Conservation (phyloP, 2,113 vertebrate species). For the Ciconia boyciana region DNA sequence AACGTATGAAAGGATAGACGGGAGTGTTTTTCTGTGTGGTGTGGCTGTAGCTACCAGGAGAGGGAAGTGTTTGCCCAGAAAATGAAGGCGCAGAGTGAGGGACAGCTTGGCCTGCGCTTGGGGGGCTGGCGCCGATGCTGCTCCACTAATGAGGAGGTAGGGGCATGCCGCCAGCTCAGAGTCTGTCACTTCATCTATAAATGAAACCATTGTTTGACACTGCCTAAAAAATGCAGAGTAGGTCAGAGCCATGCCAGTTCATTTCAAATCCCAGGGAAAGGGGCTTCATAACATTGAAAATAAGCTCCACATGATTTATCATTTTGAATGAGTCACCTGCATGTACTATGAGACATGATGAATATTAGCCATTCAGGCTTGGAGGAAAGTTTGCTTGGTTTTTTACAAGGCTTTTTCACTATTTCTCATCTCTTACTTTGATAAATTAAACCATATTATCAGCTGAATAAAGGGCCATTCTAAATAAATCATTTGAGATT, state of each 20-base stretch:
- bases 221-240: neutral
- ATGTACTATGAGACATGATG: neutral
- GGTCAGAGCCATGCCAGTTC: neutral
- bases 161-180: neutral
- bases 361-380: neutral
- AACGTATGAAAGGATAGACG: neutral
- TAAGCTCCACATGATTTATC: neutral
- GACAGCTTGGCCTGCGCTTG: accelerated
- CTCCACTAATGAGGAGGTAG: neutral
- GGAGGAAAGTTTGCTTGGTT: neutral
- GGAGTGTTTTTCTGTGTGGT: neutral
- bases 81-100: neutral
- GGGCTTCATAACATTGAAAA: neutral
- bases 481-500: neutral
- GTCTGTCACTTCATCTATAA: neutral
- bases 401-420: neutral
- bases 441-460: neutral
- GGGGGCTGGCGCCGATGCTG: neutral
- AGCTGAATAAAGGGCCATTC: neutral
- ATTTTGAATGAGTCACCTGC: neutral
- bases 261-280: neutral
- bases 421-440: neutral
- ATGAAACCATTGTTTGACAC: neutral
- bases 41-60: slow-evolving; percentile 51
- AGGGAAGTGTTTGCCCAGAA: slow-evolving; percentile 55